These are phyloP conservation scores for Hydroisotoma schaefferi DNA, from an alignment of 2,888 invertebrate genomes.

Conservation along the genomic window DNA sequence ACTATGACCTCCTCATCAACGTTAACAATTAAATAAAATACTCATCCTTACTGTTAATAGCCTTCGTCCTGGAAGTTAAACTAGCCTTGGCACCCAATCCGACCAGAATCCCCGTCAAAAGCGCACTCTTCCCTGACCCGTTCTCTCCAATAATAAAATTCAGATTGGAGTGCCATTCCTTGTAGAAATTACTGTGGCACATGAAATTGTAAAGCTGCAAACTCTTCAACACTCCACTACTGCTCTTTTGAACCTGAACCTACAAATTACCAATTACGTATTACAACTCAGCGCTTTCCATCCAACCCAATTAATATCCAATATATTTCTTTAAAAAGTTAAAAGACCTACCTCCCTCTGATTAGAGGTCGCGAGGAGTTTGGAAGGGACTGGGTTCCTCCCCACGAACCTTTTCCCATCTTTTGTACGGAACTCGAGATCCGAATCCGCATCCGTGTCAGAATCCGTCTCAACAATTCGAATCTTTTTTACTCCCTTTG, in stretches of 20 bases:
- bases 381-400: too few species aligned
- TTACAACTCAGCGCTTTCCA: too few species aligned
- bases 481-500: too few species aligned
- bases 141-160: constrained; percentile 44
- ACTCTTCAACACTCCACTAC: constrained; percentile 27
- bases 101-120: constrained; percentile 43
- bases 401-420: too few species aligned
- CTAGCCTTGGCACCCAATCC: constrained; percentile 44
- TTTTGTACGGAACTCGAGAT: too few species aligned
- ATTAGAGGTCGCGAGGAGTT: too few species aligned
- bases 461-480: too few species aligned
- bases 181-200: constrained; percentile 27
- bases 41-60: constrained; percentile 23
- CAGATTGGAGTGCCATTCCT: constrained; percentile 27
- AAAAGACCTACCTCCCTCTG: too few species aligned
- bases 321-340: neutral
- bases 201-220: constrained; percentile 30
- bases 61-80: constrained; percentile 38
- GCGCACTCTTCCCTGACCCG: constrained; percentile 47
- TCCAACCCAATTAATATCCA: too few species aligned
- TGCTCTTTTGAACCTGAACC: neutral
- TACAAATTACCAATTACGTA: neutral
- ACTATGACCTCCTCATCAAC: neutral
- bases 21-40: neutral
- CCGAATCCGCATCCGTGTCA: too few species aligned